A percentile compares a stretch with the other conserved stretches of the same genome.
phyloP scores from a whole-genome alignment of 2,888 invertebrate species.

The Hirtodrosophila histrioides region DNA sequence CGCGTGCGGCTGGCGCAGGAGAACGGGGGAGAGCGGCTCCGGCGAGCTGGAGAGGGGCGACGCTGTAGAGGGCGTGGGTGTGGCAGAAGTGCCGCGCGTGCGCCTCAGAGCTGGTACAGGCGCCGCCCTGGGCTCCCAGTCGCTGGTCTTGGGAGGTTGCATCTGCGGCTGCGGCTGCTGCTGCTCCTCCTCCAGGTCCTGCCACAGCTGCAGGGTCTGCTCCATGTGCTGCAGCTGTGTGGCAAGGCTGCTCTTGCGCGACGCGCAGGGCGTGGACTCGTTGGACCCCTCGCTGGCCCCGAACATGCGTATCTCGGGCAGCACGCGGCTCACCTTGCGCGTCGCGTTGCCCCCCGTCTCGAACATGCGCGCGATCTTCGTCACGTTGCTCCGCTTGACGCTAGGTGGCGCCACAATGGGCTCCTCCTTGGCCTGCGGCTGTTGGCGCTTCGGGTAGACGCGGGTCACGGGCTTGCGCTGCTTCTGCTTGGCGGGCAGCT shows the following conservation, averaged over 20 bases:
- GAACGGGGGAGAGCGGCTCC: conserved; percentile 62
- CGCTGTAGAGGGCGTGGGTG: conserved; percentile 80
- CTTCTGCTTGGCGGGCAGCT: conserved; percentile 68
- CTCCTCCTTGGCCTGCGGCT: conserved; percentile 39
- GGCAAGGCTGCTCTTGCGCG: conserved; percentile 56
- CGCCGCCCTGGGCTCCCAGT: conserved; percentile 64
- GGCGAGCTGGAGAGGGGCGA: conserved; percentile 75
- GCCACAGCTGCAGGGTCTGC: conserved; percentile 75
- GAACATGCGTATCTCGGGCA: conserved; percentile 64
- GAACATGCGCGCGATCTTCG: conserved; percentile 83
- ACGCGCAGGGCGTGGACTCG: conserved; percentile 57
- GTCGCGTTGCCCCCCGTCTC: conserved; percentile 74
- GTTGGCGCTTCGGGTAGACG: conserved; percentile 78
- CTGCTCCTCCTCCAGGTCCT: conserved; percentile 67
- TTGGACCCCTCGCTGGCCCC: conserved; percentile 51
- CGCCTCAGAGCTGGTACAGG: conserved; percentile 51
- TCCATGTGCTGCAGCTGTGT: conserved; percentile 79
- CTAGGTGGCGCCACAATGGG: conserved; percentile 27
- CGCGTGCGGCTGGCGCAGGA: conserved; percentile 66
- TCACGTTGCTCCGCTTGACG: conserved; percentile 77
- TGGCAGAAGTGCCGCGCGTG: conserved; percentile 72
- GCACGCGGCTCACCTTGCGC: conserved; percentile 80
- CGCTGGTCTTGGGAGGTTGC: conserved; percentile 13
- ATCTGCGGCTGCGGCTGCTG: conserved; percentile 1
- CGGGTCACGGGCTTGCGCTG: conserved; percentile 81